These are phyloP conservation scores for Oreochromis grahami DNA, from an alignment of 2,797 vertebrate genomes.

Conservation along the genomic window DNA sequence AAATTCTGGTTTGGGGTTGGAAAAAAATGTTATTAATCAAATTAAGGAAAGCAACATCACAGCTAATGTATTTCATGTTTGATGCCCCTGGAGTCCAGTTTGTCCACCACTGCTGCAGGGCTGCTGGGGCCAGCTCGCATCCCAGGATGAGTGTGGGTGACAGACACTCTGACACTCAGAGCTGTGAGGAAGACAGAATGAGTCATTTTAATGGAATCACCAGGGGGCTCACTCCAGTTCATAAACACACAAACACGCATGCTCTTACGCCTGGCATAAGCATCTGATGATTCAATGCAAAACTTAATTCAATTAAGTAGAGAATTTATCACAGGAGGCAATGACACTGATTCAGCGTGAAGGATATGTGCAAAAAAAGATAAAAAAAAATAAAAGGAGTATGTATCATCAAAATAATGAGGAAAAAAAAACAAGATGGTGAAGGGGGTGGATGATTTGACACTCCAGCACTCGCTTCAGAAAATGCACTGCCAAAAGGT, in stretches of 20 bases:
- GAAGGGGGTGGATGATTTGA: constrained; percentile 3
- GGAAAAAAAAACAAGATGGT: not conserved
- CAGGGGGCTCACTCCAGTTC: constrained; percentile 13
- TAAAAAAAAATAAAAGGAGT: rapidly evolving
- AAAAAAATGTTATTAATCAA: not conserved
- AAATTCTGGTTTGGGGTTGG: not conserved
- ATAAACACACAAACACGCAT: not conserved
- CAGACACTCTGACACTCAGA: constrained; percentile 14
- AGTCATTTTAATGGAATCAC: constrained; percentile 50
- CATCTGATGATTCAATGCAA: constrained; percentile 41
- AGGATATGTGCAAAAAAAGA: constrained; percentile 1
- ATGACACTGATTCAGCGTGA: constrained; percentile 22
- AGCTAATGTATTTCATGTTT: not conserved
- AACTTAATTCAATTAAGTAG: constrained; percentile 24
- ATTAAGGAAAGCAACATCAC: not conserved
- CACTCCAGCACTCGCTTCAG: constrained; percentile 15
- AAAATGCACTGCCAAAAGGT: constrained; percentile 51
- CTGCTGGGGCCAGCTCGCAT: not conserved
- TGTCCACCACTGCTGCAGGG: not conserved
- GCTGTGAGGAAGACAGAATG: constrained; percentile 33
- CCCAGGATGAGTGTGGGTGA: constrained; percentile 18
- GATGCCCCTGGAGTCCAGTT: not conserved
- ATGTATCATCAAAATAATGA: constrained; percentile 15
- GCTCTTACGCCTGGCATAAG: constrained; percentile 1
- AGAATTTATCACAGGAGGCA: constrained; percentile 21